Percentiles rank a stretch among this genome's conserved stretches.
Evolutionary conservation across 2,113 vertebrate species (phyloP).

Genomic region (Neodontobutis hainanensis): DNA sequence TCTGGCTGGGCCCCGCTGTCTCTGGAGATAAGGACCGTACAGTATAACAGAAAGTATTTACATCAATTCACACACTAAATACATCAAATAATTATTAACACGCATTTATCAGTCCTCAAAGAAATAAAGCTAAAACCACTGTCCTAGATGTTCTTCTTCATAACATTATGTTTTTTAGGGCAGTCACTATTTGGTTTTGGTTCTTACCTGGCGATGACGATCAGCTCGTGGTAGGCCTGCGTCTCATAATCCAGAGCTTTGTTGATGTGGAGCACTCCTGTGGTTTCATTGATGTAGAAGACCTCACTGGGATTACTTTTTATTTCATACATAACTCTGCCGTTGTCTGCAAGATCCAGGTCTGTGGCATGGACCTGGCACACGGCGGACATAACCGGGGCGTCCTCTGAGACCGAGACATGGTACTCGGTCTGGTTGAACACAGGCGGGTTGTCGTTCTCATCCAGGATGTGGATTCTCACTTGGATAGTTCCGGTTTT

Average conservation of each 20-base stretch:
- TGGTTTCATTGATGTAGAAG: constrained; percentile 83
- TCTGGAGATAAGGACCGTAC: constrained; percentile 14
- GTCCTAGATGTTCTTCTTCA: too few relatives aligned
- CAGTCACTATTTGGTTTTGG: too few relatives aligned
- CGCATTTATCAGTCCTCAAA: too few relatives aligned
- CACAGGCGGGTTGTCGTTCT: constrained; percentile 90
- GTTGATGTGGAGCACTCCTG: constrained; percentile 81
- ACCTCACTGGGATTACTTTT: constrained; percentile 73
- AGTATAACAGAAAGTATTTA: too few relatives aligned
- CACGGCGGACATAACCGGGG: constrained; percentile 72
- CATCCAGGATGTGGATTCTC: constrained; percentile 83
- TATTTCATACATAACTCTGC: constrained; percentile 82
- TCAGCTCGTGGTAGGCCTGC: constrained; percentile 82
- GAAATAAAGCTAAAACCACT: too few relatives aligned
- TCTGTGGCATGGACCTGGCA: constrained; percentile 86
- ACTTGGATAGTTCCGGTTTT: constrained; percentile 79
- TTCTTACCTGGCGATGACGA: constrained; percentile 76
- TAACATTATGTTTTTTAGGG: too few relatives aligned
- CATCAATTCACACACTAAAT: too few relatives aligned
- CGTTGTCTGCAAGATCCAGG: constrained; percentile 83
- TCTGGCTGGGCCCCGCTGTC: constrained; percentile 86
- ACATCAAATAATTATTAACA: too few relatives aligned
- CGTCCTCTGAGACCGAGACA: constrained; percentile 80
- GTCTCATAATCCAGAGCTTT: constrained; percentile 85
- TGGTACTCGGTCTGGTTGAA: constrained; percentile 86